phyloP scores from a whole-genome alignment of 2,888 invertebrate genomes.

The Netelia melanura region DNA sequence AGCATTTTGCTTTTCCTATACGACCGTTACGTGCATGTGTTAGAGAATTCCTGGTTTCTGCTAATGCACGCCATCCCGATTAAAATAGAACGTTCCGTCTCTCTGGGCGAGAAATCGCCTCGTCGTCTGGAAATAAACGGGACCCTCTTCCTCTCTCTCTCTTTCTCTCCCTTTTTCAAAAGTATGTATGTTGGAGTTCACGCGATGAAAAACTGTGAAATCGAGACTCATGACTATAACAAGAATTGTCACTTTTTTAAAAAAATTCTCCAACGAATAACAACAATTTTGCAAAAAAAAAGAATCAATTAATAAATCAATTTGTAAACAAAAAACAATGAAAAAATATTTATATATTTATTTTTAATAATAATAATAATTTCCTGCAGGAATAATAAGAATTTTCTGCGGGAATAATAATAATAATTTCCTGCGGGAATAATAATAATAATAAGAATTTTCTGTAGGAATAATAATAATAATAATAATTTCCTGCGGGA shows the following conservation, averaged over 20 bases:
- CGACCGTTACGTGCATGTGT: conserved; percentile 40
- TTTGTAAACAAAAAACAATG: no score
- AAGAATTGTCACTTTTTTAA: neutral
- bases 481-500: no score
- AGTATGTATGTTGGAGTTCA: no score
- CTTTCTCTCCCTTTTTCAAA: no score
- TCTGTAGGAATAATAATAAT: no score
- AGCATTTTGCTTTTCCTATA: neutral
- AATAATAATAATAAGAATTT: no score
- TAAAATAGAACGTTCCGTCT: conserved; percentile 53
- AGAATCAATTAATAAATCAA: neutral
- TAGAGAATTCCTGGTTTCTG: conserved; percentile 44
- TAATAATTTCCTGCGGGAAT: no score
- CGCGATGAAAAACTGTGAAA: conserved; percentile 5
- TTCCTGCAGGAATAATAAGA: no score
- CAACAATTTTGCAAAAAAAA: neutral
- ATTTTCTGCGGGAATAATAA: no score
- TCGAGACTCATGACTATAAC: conserved; percentile 21
- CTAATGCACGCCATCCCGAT: conserved; percentile 40
- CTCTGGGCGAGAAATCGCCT: conserved; percentile 50
- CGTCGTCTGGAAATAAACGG: conserved; percentile 61
- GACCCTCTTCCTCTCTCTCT: neutral
- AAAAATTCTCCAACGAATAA: neutral
- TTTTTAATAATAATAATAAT: neutral
- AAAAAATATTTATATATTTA: no score